Percentiles rank a stretch among this genome's conserved stretches.
Conservation (phyloP, 1,140 invertebrate genomes). For the Sycophila sp. region DNA sequence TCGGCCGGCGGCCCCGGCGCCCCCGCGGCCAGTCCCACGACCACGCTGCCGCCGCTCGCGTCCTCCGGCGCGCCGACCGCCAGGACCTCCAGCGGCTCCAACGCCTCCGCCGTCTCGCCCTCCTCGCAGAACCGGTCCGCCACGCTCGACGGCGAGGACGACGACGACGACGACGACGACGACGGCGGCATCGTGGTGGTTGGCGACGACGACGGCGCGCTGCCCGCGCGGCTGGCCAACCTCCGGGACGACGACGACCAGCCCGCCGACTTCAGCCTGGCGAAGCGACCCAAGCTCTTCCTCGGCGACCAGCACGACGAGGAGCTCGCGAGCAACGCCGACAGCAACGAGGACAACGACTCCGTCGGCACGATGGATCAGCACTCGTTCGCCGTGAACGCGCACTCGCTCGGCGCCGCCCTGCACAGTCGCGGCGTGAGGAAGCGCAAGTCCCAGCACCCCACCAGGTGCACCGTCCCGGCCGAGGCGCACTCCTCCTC, state of each 20-base stretch:
- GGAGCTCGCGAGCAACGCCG: conserved; percentile 73
- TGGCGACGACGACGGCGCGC: conserved; percentile 70
- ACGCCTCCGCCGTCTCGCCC: conserved; percentile 51
- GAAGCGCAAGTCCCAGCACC: conserved; percentile 93
- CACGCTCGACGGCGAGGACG: conserved; percentile 50
- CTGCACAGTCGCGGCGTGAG: conserved; percentile 65
- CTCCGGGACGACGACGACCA: conserved; percentile 65
- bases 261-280: conserved; percentile 75
- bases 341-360: conserved; percentile 77
- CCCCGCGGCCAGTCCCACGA: conserved; percentile 48
- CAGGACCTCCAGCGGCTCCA: conserved; percentile 40
- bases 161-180: conserved; percentile 71
- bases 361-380: conserved; percentile 63
- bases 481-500: conserved; percentile 67
- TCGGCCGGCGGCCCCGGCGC: conserved; percentile 44
- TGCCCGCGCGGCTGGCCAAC: conserved; percentile 42
- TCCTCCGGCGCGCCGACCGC: conserved; percentile 57
- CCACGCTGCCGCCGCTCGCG: conserved; percentile 53
- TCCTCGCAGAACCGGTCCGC: conserved; percentile 53
- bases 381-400: conserved; percentile 51
- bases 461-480: conserved; percentile 81
- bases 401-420: conserved; percentile 50
- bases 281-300: conserved; percentile 71
- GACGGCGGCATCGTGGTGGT: conserved; percentile 62
- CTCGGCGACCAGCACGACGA: conserved; percentile 74